Evolutionary conservation across 2,113 vertebrate genomes (phyloP), one percentile per base, ranked within the genome.

Genomic region (Tapirus terrestris): DNA sequence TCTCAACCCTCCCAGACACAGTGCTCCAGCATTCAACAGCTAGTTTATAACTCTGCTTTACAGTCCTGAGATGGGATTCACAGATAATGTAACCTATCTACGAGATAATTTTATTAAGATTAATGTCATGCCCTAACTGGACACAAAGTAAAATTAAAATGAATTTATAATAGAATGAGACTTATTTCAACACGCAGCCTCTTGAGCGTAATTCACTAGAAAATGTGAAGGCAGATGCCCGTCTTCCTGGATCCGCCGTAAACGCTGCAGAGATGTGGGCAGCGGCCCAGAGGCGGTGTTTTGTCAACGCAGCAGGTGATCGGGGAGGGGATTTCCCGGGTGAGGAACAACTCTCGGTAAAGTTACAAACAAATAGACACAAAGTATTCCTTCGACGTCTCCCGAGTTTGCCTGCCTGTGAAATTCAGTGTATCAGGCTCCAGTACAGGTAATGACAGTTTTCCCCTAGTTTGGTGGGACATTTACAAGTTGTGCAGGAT

Each of bases 261-360:
- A 45, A 53, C 20, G 60, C 17, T 21, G 18, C 1, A 6, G 60
- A 7, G 31, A 14, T 9, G n/a, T 7, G 61, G 25, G 3, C 27
- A 0, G 3, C 14, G 60, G 63, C 75, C 21, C n/a, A 21, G 16
- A 18, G 29, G 33, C 1, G 65, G 5, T 3, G 31, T 48, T 18
- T 5, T 14, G 2, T 8, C 1, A 1, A 16, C 31, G 14, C 45
- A 1, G 48, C 2, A 2, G 16, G 25, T 21, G n/a, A 25, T 7
- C 1, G 36, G 60, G 6, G 33, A 21, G 8, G 25, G 63, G 13
- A n/a, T 11, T 31, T 36, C 17, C 43, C 25, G 2, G 39, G 10
- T 29, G 13, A 43, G 43, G 14, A 17, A 33, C 5, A 31, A 48
- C 45, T 23, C 43, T 63, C 6, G 20, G 4, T 25, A 56, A 65